These are phyloP conservation scores for Eupithecia exiguata DNA, from an alignment of 2,888 invertebrate species.

Conservation along the genomic window DNA sequence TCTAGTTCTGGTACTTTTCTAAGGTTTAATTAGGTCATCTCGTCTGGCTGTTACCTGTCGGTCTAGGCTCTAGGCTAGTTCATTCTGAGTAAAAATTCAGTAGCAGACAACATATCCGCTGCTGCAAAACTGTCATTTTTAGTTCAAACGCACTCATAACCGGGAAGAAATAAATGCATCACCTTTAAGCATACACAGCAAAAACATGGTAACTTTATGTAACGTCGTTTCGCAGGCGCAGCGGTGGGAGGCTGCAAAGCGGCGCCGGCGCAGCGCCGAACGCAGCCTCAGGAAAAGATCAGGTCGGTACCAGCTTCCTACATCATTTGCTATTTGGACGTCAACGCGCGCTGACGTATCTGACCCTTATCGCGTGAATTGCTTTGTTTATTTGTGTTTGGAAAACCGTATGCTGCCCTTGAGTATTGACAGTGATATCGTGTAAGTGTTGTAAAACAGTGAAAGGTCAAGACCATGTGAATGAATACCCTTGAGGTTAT, in stretches of 20 bases:
- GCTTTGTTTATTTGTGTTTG: constrained; percentile 27
- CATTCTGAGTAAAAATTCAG: background rate
- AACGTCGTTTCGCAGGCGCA: constrained; percentile 71
- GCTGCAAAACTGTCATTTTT: background rate
- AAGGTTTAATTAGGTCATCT: background rate
- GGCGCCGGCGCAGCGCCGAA: constrained; percentile 68
- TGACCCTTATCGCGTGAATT: constrained; percentile 41
- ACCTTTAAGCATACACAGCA: constrained; percentile 23
- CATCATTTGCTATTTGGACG: constrained; percentile 66
- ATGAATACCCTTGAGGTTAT: constrained; percentile 21
- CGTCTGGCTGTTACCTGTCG: background rate
- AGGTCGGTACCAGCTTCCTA: constrained; percentile 69
- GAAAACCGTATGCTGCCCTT: constrained; percentile 42
- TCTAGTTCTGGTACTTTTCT: background rate
- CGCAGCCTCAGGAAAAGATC: constrained; percentile 78
- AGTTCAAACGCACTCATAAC: constrained; percentile 6
- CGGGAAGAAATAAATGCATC: constrained; percentile 16
- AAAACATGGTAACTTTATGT: constrained; percentile 68
- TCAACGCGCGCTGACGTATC: constrained; percentile 59
- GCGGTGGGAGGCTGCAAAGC: constrained; percentile 75
- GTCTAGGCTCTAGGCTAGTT: background rate
- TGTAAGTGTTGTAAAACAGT: constrained; percentile 37
- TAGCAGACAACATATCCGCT: background rate
- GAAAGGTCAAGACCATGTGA: constrained; percentile 17
- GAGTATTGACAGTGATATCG: constrained; percentile 39